These are phyloP conservation scores for Syngnathus scovelli DNA, from an alignment of 2,113 vertebrate genomes.

Conservation along the genomic window DNA sequence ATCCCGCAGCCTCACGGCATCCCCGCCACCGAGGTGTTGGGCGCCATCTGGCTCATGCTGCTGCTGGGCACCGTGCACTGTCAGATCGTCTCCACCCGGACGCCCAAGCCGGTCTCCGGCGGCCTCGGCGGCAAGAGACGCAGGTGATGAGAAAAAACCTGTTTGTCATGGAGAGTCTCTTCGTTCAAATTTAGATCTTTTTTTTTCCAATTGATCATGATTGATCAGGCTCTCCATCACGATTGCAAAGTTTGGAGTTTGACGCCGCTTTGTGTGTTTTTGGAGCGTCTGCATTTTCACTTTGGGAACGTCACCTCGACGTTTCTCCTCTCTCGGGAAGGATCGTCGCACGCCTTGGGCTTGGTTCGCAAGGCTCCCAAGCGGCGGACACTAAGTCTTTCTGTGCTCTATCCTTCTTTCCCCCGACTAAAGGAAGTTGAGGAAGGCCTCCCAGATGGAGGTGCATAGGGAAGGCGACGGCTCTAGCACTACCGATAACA, in stretches of 20 bases:
- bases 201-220: neutral
- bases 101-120: slow-evolving; percentile 81
- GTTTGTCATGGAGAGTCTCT: neutral
- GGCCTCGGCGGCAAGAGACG: slow-evolving; percentile 84
- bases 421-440: slow-evolving; percentile 94
- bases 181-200: neutral
- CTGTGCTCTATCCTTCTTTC: slow-evolving; percentile 76
- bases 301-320: slow-evolving; percentile 21
- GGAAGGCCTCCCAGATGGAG: slow-evolving; percentile 98
- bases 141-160: slow-evolving; percentile 68
- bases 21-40: slow-evolving; percentile 90
- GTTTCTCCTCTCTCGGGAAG: slow-evolving; percentile 2
- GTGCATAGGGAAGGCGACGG: slow-evolving; percentile 98
- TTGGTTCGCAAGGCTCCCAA: neutral
- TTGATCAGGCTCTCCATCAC: neutral
- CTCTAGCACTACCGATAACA: slow-evolving; percentile 98
- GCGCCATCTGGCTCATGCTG: slow-evolving; percentile 92
- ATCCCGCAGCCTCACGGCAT: slow-evolving; percentile 81
- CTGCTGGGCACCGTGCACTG: slow-evolving; percentile 96
- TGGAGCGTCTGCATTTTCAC: slow-evolving; percentile 20
- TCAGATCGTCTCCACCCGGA: slow-evolving; percentile 97
- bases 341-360: neutral
- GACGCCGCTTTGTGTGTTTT: slow-evolving; percentile 30
- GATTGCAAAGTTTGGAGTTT: neutral
- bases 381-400: slow-evolving; percentile 44